phyloP scores from a whole-genome alignment of 2,113 vertebrate species.

The Hippocampus mohnikei region DNA sequence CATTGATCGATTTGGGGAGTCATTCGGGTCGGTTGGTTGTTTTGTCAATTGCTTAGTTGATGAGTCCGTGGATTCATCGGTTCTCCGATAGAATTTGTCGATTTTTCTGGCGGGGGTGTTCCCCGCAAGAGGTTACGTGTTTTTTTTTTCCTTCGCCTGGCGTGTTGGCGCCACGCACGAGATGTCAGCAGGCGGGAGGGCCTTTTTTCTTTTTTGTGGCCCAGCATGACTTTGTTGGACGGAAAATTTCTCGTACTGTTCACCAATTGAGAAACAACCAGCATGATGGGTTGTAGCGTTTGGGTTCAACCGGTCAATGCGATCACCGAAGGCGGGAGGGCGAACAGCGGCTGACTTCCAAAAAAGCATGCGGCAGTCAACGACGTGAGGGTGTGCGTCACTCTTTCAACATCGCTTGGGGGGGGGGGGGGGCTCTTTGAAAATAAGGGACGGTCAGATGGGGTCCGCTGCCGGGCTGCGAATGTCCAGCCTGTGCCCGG shows the following conservation, averaged over 20 bases:
- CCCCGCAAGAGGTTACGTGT: too few relatives aligned
- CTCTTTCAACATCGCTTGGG: neutral
- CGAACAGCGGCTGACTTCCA: neutral
- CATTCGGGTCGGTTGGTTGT: too few relatives aligned
- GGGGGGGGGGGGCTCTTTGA: neutral
- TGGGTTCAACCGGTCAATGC: neutral
- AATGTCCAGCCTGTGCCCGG: neutral
- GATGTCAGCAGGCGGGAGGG: neutral
- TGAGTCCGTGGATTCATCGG: too few relatives aligned
- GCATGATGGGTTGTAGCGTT: neutral
- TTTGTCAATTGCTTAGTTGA: too few relatives aligned
- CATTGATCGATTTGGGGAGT: too few relatives aligned
- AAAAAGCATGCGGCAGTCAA: too few relatives aligned
- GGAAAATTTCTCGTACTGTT: neutral
- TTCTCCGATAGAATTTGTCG: too few relatives aligned
- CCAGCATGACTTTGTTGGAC: neutral
- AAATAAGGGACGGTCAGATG: constrained; percentile 30
- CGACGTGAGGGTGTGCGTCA: neutral
- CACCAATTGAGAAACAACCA: neutral
- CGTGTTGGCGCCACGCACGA: too few relatives aligned
- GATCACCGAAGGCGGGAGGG: neutral
- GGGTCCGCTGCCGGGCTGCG: neutral
- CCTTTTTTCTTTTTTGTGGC: neutral
- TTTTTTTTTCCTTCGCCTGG: too few relatives aligned
- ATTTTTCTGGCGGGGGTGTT: too few relatives aligned